A percentile compares a stretch with the other conserved stretches of the same genome.
Evolutionary conservation across 2,888 invertebrate species (phyloP).

Genomic region (Timandra comae): DNA sequence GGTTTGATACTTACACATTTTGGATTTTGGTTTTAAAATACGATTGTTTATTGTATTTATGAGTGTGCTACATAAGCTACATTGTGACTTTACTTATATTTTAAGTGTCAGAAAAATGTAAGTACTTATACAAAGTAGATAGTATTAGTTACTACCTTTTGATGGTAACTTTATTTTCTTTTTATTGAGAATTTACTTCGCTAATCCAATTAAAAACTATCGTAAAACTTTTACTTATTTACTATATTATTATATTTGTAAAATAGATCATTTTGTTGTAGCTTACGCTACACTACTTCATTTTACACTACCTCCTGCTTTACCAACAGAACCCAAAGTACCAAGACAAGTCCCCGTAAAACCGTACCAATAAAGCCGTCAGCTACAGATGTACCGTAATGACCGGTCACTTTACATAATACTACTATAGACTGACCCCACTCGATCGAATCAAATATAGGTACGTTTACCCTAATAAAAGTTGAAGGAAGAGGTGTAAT

Average conservation of each 20-base stretch:
- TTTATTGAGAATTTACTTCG: too few relatives aligned
- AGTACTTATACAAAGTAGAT: too few relatives aligned
- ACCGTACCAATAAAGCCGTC: constrained; percentile 50
- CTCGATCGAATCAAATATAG: constrained; percentile 19
- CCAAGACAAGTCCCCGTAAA: constrained; percentile 10
- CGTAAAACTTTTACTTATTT: background rate
- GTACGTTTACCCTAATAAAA: constrained; percentile 5
- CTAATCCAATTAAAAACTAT: background rate
- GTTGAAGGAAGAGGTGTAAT: background rate
- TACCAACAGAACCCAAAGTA: too few relatives aligned
- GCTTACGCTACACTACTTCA: constrained; percentile 50
- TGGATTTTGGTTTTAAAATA: background rate
- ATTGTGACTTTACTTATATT: too few relatives aligned
- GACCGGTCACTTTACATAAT: constrained; percentile 73
- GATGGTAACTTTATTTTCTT: too few relatives aligned
- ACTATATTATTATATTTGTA: too few relatives aligned
- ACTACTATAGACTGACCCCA: constrained; percentile 59
- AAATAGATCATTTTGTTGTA: too few relatives aligned
- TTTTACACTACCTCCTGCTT: background rate
- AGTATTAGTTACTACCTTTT: too few relatives aligned
- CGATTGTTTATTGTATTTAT: too few relatives aligned
- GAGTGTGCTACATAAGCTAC: too few relatives aligned
- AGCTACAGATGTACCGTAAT: constrained; percentile 53
- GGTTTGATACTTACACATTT: background rate
- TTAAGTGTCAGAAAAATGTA: too few relatives aligned